Evolutionary conservation across 2,797 vertebrate species (phyloP).

Genomic region (Scyliorhinus canicula): DNA sequence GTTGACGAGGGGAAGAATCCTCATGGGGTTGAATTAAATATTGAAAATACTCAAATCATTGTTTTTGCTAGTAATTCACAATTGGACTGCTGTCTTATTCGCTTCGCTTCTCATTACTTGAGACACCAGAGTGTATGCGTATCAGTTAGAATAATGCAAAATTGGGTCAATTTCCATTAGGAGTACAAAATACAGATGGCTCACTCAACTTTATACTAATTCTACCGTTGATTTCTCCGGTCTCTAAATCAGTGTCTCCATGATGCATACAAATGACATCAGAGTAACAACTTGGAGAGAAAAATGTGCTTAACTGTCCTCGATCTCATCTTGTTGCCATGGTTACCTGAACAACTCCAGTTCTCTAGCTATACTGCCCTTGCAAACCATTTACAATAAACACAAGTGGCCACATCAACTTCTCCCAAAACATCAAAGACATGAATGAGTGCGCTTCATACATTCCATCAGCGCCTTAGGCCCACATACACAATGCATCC

Average conservation of each 20-base stretch:
- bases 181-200: not conserved
- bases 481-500: not conserved
- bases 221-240: not conserved
- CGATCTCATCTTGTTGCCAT: not conserved
- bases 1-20: not conserved
- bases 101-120: not conserved
- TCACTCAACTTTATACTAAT: not conserved
- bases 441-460: not conserved
- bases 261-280: not conserved
- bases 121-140: not conserved
- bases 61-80: not conserved
- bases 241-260: not conserved
- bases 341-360: not conserved
- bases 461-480: not conserved
- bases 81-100: not conserved
- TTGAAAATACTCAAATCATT: not conserved
- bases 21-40: not conserved
- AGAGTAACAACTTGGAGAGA: not conserved
- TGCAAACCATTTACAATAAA: not conserved
- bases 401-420: not conserved
- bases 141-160: not conserved
- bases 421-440: not conserved
- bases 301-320: too few relatives aligned
- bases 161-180: not conserved
- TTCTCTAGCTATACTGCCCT: not conserved